Percentiles rank a stretch among this genome's conserved stretches.
phyloP scores from a whole-genome alignment of 2,888 invertebrate species.

The Blera fallax region DNA sequence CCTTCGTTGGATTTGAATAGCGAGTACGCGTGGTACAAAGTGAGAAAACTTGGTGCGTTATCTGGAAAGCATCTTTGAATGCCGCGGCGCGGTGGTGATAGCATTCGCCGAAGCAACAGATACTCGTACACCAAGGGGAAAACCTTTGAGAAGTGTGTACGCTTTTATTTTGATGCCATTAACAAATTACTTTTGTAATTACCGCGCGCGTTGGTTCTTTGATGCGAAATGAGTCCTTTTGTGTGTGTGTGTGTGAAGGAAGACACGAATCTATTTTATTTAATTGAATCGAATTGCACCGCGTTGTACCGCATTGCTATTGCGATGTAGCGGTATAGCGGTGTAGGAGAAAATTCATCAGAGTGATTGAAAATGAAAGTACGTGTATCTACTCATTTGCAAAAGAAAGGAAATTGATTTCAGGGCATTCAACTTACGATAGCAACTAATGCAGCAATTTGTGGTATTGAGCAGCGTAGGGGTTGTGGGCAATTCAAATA shows the following conservation, averaged over 20 bases:
- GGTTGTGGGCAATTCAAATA: no score
- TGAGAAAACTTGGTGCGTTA: constrained; percentile 59
- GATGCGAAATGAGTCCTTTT: constrained; percentile 31
- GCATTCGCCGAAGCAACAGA: background rate
- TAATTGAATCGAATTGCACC: constrained; percentile 41
- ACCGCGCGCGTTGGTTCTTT: constrained; percentile 41
- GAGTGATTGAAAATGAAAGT: background rate
- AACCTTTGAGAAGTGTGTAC: constrained; percentile 34
- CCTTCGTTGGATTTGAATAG: constrained; percentile 44
- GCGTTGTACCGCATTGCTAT: background rate
- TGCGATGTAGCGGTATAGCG: no score
- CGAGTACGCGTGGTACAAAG: constrained; percentile 22
- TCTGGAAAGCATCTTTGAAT: constrained; percentile 43
- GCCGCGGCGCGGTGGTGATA: background rate
- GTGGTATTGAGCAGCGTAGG: background rate
- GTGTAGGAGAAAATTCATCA: background rate
- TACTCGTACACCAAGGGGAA: background rate
- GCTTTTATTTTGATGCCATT: constrained; percentile 53
- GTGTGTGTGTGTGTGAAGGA: no score
- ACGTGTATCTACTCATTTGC: background rate
- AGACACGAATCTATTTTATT: constrained; percentile 24
- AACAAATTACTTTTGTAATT: constrained; percentile 66
- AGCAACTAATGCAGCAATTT: background rate
- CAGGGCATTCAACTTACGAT: background rate
- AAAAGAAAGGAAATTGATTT: background rate